Evolutionary conservation across 2,888 invertebrate species (phyloP).

Genomic region (Phyllotreta striolata): DNA sequence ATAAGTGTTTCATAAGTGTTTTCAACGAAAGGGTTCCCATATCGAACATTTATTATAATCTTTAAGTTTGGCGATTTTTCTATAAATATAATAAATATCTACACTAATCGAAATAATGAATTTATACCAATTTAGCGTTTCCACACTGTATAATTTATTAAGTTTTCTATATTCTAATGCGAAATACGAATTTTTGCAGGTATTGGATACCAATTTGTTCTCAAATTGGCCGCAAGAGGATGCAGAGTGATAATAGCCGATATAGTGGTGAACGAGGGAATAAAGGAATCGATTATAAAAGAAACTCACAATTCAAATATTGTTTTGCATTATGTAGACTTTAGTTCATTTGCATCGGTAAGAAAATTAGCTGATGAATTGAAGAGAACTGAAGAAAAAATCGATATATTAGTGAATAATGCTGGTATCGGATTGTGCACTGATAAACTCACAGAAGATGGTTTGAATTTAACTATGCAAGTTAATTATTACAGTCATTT

Average conservation of each 20-base stretch:
- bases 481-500: constrained; percentile 77
- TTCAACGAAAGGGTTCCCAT: too few species aligned
- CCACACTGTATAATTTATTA: too few species aligned
- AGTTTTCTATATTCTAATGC: too few species aligned
- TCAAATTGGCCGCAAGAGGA: constrained; percentile 61
- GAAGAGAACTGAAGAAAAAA: constrained; percentile 62
- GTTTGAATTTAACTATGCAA: constrained; percentile 70
- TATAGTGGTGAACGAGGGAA: constrained; percentile 45
- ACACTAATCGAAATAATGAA: too few species aligned
- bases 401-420: constrained; percentile 72
- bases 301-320: constrained; percentile 55
- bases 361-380: constrained; percentile 69
- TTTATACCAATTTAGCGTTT: too few species aligned
- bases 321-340: constrained; percentile 62
- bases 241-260: constrained; percentile 65
- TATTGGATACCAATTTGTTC: constrained; percentile 60
- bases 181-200: too few species aligned
- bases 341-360: constrained; percentile 65
- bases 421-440: constrained; percentile 68
- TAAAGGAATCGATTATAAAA: constrained; percentile 48
- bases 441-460: constrained; percentile 62
- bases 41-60: too few species aligned
- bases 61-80: too few species aligned
- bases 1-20: too few species aligned
- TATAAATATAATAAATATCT: too few species aligned